Evolutionary conservation across 92 coral and sea anemone species (phyloP).

Genomic region (Scolanthus callimorphus): DNA sequence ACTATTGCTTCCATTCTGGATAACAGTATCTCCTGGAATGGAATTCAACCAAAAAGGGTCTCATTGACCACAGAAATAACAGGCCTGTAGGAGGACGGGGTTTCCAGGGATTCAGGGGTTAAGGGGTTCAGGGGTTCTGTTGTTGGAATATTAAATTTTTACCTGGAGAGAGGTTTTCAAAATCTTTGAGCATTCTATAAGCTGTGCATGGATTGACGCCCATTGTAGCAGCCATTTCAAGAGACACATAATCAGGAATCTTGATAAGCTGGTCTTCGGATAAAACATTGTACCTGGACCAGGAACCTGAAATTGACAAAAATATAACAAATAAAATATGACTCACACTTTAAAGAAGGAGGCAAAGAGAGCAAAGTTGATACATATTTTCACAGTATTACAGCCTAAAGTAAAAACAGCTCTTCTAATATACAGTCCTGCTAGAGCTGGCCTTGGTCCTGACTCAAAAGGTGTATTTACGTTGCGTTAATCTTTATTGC

Average conservation of each 20-base stretch:
- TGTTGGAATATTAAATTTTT: too few relatives aligned
- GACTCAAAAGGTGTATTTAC: too few relatives aligned
- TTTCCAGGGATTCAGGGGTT: background rate
- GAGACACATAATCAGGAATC: slow-evolving; percentile 64
- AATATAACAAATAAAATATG: too few relatives aligned
- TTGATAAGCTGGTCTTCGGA: slow-evolving; percentile 66
- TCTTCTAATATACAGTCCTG: too few relatives aligned
- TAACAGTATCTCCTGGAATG: slow-evolving; percentile 79
- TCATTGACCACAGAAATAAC: background rate
- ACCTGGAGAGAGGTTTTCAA: slow-evolving; percentile 90
- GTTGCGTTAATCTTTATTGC: too few relatives aligned
- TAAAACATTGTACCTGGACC: slow-evolving; percentile 64
- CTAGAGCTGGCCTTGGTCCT: too few relatives aligned
- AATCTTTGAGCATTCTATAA: slow-evolving; percentile 91
- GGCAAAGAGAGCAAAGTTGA: too few relatives aligned
- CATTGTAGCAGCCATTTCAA: slow-evolving; percentile 82
- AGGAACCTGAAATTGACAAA: slow-evolving; percentile 47
- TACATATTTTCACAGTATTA: too few relatives aligned
- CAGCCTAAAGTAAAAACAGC: too few relatives aligned
- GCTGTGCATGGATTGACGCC: slow-evolving; percentile 98
- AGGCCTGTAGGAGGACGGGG: background rate
- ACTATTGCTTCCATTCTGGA: slow-evolving; percentile 98
- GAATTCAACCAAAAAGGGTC: background rate
- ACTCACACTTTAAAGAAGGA: too few relatives aligned
- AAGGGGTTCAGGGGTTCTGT: too few relatives aligned